Evolutionary conservation across 1,140 invertebrate species (phyloP), one percentile per base, ranked within the genome.

Genomic region (Brachionus paranguensis): DNA sequence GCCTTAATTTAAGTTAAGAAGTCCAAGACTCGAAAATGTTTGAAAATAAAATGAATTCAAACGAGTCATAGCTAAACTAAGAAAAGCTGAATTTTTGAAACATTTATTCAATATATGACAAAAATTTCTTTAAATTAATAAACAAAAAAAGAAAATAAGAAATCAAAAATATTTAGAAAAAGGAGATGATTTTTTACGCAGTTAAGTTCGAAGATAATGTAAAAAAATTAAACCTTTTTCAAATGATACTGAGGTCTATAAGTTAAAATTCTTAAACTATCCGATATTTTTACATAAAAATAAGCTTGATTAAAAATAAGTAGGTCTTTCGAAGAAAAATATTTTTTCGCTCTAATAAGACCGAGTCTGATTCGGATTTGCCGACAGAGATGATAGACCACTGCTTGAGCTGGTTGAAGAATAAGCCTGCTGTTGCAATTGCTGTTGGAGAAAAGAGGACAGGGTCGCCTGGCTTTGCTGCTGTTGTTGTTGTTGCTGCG

Each of bases 51-150:
- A 45, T 11, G 1, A 45, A 45, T 6, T 45, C 12, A 47, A 47
- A 3, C 12, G 5, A 8, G 12, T 8, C 14, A 17, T 10, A 43
- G 37, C 37, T 43, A 5, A 17, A n/a, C 17, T 17, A 20, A 20
- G 33, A 41, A 20, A 70, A 41, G 33, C 27, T 33, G 33, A 33
- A 68, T 68, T 68, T 68, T 72, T 72, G 17, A 43, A 72, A 43
- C 37, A 41, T 72, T 72, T 72, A 72, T 72, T 72, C 68, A 72
- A 72, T 72, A 72, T 72, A 72, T 41, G 68, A 72, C 68, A 72
- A 72, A 72, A 72, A 72, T 43, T 72, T 72, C 68, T 72, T 72
- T 72, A 72, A 72, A 72, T 72, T 72, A 72, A 72, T 72, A 72
- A 72, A 72, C 68, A 72, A 72, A 72, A 72, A 72, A 72, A 72